Evolutionary conservation across 2,888 invertebrate genomes (phyloP), one percentile per base, ranked within the genome.

Genomic region (Alsophila aescularia): DNA sequence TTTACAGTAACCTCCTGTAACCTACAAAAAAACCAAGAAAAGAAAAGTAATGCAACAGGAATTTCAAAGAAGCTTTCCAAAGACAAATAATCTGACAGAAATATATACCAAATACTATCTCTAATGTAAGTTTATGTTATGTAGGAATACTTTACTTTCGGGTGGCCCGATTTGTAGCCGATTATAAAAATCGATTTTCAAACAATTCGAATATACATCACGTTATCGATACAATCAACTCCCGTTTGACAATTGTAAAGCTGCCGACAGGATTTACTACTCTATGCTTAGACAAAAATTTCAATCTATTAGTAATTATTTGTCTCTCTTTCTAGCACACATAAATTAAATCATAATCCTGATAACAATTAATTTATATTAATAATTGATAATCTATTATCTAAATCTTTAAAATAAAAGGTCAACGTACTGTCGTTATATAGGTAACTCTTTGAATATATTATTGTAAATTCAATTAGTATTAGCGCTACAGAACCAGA

Each of bases 181-280:
- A 83, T 83, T 70, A 69, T 62, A 63, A 77, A 75, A 79, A 84
- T 83, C 84, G 79, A 83, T 84, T 79, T 75, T 64, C 62, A 60
- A 73, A 77, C 76, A 72, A 76, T 81, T 77, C 70, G 61, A 72
- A 72, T 70, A 76, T 73, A 72, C 70, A 74, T 75, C 73, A 65
- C 56, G 52, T 67, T 68, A 82, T 84, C 81, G 66, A 64, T 66
- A 58, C 49, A 48, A 88, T 87, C 87, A 81, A 82, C 83, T 84
- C 83, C 71, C 79, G 75, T 85, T 82, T 78, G 76, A 78, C 77
- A 72, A 73, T 77, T 77, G 75, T 77, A 83, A 82, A 81, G 81
- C 70, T 63, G 67, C 81, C 83, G 80, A 66, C 73, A 64, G 78
- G 79, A 87, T 86, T 85, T 86, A 87, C 77, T 77, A 68, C 65